phyloP scores from a whole-genome alignment of 2,888 invertebrate species.

The Eristalis pertinax region DNA sequence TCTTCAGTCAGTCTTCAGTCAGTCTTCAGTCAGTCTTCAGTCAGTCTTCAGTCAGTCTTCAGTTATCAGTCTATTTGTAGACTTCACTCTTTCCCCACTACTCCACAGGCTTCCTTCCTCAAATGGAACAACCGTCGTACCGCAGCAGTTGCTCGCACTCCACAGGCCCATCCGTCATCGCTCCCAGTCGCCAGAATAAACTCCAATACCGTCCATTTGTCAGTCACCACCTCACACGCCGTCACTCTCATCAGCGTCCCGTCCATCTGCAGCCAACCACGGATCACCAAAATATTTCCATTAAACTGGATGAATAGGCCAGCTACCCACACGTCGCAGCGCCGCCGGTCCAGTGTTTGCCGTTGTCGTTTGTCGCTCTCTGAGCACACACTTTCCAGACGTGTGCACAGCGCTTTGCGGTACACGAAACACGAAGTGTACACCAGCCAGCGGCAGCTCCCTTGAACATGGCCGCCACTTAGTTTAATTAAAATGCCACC shows the following conservation, averaged over 20 bases:
- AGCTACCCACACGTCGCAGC: neutral
- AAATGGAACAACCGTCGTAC: neutral
- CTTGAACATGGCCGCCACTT: slow-evolving; percentile 70
- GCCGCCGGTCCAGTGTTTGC: neutral
- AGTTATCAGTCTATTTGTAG: neutral
- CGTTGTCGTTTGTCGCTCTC: slow-evolving; percentile 11
- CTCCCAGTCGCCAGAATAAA: neutral
- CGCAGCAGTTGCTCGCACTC: neutral
- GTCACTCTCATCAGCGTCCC: neutral
- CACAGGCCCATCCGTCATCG: neutral
- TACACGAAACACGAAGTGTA: slow-evolving; percentile 15
- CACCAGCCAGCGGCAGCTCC: slow-evolving; percentile 51
- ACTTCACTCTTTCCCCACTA: neutral
- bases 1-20: neutral
- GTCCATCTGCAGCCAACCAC: neutral
- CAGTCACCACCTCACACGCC: neutral
- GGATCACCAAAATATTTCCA: neutral
- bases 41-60: neutral
- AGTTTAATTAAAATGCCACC: slow-evolving; percentile 71
- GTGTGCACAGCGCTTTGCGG: slow-evolving; percentile 25
- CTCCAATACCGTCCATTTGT: neutral
- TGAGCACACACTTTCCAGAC: neutral
- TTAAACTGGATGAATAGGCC: neutral
- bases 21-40: neutral
- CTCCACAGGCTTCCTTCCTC: neutral